Conservation (phyloP, 2,797 vertebrate genomes). For the Pseudochirops corinnae region DNA sequence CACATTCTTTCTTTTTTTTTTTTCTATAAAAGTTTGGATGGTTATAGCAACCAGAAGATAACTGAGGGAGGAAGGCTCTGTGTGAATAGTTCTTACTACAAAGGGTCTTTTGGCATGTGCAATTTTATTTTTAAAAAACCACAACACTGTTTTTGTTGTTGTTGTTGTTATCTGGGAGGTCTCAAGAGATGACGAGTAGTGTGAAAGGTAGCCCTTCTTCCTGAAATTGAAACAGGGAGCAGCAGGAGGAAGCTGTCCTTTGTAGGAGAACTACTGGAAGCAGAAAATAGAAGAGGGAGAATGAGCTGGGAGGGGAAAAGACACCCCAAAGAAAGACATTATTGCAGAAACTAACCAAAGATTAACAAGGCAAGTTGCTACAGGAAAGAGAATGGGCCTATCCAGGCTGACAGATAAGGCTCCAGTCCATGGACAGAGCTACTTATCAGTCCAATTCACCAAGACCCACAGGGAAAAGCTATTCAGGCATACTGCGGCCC, state of each 20-base stretch:
- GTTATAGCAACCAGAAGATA: not conserved
- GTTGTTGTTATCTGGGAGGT: not conserved
- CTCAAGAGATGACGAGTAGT: fast-evolving
- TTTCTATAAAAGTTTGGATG: not conserved
- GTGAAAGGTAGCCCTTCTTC: not conserved
- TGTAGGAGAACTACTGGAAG: not conserved
- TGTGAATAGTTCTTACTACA: not conserved
- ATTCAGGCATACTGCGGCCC: not conserved
- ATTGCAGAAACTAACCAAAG: conserved; percentile 24
- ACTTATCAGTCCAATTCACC: not conserved
- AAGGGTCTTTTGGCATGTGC: not conserved
- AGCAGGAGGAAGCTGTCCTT: not conserved
- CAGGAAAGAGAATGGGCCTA: not conserved
- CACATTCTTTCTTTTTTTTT: not conserved
- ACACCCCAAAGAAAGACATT: not conserved
- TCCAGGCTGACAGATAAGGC: not conserved
- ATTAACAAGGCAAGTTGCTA: not conserved
- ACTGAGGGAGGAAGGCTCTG: not conserved
- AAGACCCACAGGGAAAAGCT: not conserved
- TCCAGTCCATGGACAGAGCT: not conserved
- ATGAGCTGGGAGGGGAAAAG: not conserved
- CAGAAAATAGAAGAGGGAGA: not conserved
- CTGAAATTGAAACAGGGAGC: not conserved
- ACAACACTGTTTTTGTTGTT: not conserved
- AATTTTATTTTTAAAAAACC: not conserved